A percentile compares a stretch with the other conserved stretches of the same genome.
phyloP scores from a whole-genome alignment of 2,113 vertebrate genomes.

The Spermophilus dauricus region DNA sequence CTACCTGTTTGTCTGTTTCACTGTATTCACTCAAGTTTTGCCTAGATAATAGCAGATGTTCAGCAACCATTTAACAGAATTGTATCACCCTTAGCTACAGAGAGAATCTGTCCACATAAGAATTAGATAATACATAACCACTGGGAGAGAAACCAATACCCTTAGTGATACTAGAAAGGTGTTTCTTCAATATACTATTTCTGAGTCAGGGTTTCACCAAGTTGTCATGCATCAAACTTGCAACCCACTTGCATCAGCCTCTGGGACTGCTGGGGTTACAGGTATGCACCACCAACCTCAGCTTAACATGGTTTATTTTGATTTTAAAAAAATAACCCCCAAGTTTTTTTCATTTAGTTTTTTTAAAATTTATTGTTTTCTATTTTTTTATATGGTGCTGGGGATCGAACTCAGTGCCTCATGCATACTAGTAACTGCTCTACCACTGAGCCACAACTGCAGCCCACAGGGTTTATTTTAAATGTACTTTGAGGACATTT shows the following conservation, averaged over 20 bases:
- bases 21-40: background rate
- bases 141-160: background rate
- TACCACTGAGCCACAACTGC: no score
- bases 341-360: no score
- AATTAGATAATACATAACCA: background rate
- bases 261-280: no score
- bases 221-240: no score
- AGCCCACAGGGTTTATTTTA: background rate
- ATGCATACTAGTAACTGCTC: no score
- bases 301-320: conserved; percentile 19
- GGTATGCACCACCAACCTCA: no score
- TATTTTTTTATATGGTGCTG: no score
- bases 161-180: background rate
- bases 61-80: conserved; percentile 7
- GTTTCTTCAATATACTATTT: background rate
- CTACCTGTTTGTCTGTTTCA: background rate
- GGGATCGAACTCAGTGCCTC: no score
- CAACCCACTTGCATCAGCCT: no score
- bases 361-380: no score
- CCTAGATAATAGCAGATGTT: background rate
- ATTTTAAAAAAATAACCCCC: no score
- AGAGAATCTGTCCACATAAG: background rate
- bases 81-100: background rate
- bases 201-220: no score
- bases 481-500: background rate